A percentile compares a stretch with the other conserved stretches of the same genome.
Evolutionary conservation across 2,797 vertebrate genomes (phyloP).

Genomic region (Cryptoblepharus egeriae): DNA sequence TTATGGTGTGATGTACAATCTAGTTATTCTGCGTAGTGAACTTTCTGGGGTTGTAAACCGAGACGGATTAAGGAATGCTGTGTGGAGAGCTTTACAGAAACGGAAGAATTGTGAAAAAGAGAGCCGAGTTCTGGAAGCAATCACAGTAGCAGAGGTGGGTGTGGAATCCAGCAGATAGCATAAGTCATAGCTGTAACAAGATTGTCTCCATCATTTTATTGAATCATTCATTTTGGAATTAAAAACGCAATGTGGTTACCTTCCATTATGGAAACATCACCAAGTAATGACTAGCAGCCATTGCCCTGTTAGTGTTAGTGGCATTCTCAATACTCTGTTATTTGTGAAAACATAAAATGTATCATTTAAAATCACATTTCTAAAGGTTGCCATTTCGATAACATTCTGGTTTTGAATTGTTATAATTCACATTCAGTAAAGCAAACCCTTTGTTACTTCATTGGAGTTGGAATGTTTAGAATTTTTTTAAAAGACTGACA

Average conservation of each 20-base stretch:
- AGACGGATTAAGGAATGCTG: conserved; percentile 60
- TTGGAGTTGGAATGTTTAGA: background rate
- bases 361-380: conserved; percentile 10
- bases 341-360: background rate
- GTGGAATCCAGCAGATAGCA: accelerated
- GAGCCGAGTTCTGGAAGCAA: conserved; percentile 39
- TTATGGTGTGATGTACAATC: conserved; percentile 66
- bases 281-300: background rate
- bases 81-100: conserved; percentile 60
- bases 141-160: conserved; percentile 64
- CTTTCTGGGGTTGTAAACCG: conserved; percentile 52
- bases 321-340: background rate
- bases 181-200: background rate
- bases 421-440: conserved; percentile 18
- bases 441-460: conserved; percentile 9
- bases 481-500: background rate
- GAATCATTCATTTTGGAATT: background rate
- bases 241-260: background rate
- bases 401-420: conserved; percentile 7
- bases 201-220: background rate
- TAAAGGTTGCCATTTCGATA: conserved; percentile 7
- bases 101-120: conserved; percentile 59
- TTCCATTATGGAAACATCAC: background rate
- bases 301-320: background rate
- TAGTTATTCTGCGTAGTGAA: conserved; percentile 66